phyloP scores from a whole-genome alignment of 2,113 vertebrate species.

The Malaclemys terrapin region DNA sequence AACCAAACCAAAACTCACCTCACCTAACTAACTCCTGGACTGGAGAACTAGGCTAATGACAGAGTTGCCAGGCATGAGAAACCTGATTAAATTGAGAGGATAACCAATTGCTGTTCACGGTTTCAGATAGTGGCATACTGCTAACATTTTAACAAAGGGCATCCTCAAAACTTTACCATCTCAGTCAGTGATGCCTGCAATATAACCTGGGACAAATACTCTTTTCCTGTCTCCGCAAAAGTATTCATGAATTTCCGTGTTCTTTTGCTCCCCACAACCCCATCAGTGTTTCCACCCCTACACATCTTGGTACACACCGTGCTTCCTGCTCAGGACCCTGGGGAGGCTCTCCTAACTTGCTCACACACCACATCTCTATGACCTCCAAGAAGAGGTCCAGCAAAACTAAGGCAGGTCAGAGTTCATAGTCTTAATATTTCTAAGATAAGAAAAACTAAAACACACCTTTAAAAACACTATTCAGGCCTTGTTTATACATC shows the following conservation, averaged over 20 bases:
- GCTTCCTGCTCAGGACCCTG: background rate
- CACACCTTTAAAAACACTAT: background rate
- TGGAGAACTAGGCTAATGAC: background rate
- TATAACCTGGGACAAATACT: background rate
- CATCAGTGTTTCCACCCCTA: background rate
- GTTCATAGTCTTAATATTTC: background rate
- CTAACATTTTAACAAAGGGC: background rate
- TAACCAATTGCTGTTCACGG: background rate
- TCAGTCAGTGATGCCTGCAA: background rate
- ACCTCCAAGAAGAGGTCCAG: background rate
- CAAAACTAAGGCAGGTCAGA: background rate
- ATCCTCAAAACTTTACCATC: background rate
- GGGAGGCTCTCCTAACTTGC: background rate
- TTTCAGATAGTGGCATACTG: background rate
- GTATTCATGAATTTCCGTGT: background rate
- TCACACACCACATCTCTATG: background rate
- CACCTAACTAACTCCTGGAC: background rate
- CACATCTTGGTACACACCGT: background rate
- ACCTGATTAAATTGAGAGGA: background rate
- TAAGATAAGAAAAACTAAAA: background rate
- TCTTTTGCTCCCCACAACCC: background rate
- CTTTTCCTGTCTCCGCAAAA: background rate
- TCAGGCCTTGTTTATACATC: background rate
- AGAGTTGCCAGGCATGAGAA: background rate
- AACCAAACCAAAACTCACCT: background rate